Conservation (phyloP, 2,797 vertebrate species). For the Gadopsis bispinosus region DNA sequence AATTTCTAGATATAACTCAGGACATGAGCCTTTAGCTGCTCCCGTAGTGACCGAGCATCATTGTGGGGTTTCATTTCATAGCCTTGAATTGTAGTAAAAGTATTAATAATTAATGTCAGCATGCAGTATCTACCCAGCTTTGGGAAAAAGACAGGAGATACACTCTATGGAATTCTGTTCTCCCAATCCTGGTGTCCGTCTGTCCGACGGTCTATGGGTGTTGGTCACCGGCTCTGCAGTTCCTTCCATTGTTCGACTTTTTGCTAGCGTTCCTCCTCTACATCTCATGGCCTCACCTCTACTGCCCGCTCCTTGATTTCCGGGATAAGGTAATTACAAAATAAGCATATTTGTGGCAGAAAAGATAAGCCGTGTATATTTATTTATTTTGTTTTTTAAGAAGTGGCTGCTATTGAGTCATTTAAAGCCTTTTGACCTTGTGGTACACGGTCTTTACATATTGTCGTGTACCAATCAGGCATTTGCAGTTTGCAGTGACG, state of each 20-base stretch:
- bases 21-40: constrained; percentile 3
- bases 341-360: background rate
- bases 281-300: constrained; percentile 18
- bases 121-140: constrained; percentile 20
- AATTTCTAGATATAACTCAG: constrained; percentile 11
- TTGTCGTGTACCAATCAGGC: background rate
- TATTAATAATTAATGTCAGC: constrained; percentile 58
- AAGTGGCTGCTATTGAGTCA: background rate
- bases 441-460: background rate
- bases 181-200: constrained; percentile 9
- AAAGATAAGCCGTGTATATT: background rate
- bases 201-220: constrained; percentile 60
- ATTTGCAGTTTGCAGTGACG: background rate
- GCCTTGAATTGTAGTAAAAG: constrained; percentile 37
- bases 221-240: constrained; percentile 64
- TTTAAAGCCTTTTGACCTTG: background rate
- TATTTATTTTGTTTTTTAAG: background rate
- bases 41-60: background rate
- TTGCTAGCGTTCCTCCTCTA: constrained; percentile 39
- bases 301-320: background rate
- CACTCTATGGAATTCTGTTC: constrained; percentile 46
- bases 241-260: constrained; percentile 68
- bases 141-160: constrained; percentile 30
- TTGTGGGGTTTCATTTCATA: constrained; percentile 38
- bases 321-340: constrained; percentile 1